Evolutionary conservation across 2,888 invertebrate species (phyloP).

Genomic region (Drosophila paramelanica): DNA sequence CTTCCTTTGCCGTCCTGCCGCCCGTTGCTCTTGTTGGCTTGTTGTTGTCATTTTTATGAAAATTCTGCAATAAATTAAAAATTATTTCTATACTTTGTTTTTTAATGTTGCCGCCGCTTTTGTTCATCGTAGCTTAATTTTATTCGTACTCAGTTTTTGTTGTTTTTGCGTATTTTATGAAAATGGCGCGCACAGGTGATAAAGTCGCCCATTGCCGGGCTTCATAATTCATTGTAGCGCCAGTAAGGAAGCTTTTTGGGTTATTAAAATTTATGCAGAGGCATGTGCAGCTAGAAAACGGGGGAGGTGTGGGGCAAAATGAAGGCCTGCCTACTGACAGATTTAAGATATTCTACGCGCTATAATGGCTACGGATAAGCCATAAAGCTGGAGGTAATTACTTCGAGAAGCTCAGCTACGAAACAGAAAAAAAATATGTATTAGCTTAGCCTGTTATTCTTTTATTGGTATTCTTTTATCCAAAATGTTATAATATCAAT

Average conservation of each 20-base stretch:
- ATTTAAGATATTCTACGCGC: slow-evolving; percentile 2
- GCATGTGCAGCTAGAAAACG: slow-evolving; percentile 40
- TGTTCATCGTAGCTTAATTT: slow-evolving; percentile 66
- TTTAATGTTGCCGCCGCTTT: slow-evolving; percentile 49
- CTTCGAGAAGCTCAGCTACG: background rate
- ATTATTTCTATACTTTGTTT: slow-evolving; percentile 68
- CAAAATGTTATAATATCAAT: no score
- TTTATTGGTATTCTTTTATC: no score
- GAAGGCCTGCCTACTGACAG: background rate
- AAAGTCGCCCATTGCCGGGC: slow-evolving; percentile 53
- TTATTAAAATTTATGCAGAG: slow-evolving; percentile 69
- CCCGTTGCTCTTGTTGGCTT: background rate
- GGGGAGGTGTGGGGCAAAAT: background rate
- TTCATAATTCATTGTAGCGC: slow-evolving; percentile 69
- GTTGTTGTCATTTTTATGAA: slow-evolving; percentile 65
- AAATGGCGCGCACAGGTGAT: slow-evolving; percentile 71
- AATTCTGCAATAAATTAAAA: slow-evolving; percentile 77
- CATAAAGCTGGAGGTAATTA: background rate
- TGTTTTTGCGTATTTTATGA: slow-evolving; percentile 58
- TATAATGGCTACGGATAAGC: background rate
- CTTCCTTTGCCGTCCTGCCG: slow-evolving; percentile 9
- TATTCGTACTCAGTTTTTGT: slow-evolving; percentile 27
- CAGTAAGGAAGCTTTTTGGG: slow-evolving; percentile 43
- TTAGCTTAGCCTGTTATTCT: background rate
- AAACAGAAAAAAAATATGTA: background rate